Conservation (phyloP, 2,113 vertebrate genomes). For the Phylloscopus trochiloides region DNA sequence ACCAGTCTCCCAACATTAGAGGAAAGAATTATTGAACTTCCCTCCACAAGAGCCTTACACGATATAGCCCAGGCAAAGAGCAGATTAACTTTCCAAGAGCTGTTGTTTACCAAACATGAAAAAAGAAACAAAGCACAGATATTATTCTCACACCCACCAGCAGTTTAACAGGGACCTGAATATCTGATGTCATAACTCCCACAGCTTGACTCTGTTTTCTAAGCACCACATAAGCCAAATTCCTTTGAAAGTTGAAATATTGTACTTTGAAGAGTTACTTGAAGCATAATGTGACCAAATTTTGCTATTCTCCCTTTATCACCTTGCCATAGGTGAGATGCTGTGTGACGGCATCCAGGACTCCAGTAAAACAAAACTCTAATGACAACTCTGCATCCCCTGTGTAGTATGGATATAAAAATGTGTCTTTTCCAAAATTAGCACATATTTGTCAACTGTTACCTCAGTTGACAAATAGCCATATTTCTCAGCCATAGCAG, state of each 20-base stretch:
- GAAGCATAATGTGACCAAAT: not conserved
- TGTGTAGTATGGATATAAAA: not conserved
- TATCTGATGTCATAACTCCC: accelerated
- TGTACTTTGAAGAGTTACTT: not conserved
- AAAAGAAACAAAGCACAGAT: not conserved
- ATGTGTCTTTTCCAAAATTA: not conserved
- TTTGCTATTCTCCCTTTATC: not conserved
- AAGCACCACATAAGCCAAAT: not conserved
- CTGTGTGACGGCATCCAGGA: not conserved
- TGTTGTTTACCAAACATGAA: not conserved
- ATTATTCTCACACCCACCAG: not conserved
- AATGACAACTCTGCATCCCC: not conserved
- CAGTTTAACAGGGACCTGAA: not conserved
- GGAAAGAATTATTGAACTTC: not conserved
- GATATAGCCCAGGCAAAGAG: not conserved
- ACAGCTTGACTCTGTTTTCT: not conserved
- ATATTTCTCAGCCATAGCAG: not conserved
- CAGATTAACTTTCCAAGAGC: not conserved
- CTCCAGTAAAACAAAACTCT: not conserved
- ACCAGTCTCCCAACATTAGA: not conserved
- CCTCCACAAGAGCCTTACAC: not conserved
- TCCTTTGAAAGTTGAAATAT: not conserved
- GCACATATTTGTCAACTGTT: not conserved
- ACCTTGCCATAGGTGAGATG: not conserved
- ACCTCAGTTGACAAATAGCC: not conserved